These are phyloP conservation scores for Rattus rattus DNA, from an alignment of 2,113 vertebrate genomes.

Conservation along the genomic window DNA sequence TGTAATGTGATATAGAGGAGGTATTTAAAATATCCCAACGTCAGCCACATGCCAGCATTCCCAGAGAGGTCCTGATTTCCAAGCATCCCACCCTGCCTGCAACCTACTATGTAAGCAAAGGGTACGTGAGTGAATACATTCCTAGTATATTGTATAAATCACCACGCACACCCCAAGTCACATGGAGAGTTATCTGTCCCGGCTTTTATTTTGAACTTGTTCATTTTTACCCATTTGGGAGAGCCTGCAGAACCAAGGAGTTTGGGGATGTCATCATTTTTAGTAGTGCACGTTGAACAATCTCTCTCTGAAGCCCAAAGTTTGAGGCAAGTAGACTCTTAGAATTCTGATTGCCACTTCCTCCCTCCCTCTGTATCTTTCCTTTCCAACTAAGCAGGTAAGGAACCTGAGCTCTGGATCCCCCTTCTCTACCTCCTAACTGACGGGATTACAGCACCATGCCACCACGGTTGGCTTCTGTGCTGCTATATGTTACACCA, in stretches of 20 bases:
- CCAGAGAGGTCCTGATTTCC: background rate
- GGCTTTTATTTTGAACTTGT: background rate
- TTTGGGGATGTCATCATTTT: background rate
- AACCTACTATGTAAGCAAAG: background rate
- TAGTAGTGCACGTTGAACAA: background rate
- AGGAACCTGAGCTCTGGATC: background rate
- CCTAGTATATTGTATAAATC: background rate
- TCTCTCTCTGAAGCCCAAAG: background rate
- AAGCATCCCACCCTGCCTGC: background rate
- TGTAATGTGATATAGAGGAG: constrained; percentile 16
- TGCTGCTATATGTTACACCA: background rate
- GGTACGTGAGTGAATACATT: background rate
- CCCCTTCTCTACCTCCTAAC: background rate
- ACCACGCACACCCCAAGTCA: background rate
- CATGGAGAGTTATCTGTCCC: background rate
- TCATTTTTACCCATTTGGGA: background rate
- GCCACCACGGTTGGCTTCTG: background rate
- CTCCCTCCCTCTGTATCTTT: background rate
- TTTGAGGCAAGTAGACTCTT: constrained; percentile 14
- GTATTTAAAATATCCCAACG: constrained; percentile 24
- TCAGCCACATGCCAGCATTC: background rate
- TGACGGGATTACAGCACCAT: background rate
- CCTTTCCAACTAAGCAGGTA: background rate
- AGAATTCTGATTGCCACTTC: background rate
- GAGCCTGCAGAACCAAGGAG: background rate